A percentile compares a stretch with the other conserved stretches of the same genome.
Evolutionary conservation across 2,113 vertebrate species (phyloP).

Genomic region (Ahaetulla prasina): DNA sequence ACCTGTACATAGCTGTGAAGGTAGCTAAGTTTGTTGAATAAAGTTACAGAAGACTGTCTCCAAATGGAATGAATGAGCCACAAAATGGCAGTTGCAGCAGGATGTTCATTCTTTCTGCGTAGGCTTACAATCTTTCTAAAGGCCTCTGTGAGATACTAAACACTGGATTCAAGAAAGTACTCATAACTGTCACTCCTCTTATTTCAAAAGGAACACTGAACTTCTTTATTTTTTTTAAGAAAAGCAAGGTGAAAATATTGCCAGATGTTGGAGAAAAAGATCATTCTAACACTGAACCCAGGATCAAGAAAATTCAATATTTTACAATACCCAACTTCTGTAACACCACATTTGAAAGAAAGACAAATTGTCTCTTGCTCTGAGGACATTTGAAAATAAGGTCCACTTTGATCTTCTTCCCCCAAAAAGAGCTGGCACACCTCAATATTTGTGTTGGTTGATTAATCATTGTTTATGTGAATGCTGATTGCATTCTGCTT

Average conservation of each 20-base stretch:
- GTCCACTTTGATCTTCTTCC: not conserved
- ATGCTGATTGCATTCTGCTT: not conserved
- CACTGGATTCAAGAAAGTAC: not conserved
- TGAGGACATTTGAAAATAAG: not conserved
- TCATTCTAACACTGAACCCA: not conserved
- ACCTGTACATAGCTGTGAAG: not conserved
- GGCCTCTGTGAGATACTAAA: not conserved
- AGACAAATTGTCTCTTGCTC: not conserved
- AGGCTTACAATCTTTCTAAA: not conserved
- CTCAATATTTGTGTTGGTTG: not conserved
- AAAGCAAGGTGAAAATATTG: not conserved
- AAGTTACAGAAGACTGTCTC: not conserved
- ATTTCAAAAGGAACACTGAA: not conserved
- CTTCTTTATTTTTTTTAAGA: not conserved
- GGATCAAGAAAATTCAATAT: not conserved
- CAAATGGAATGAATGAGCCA: not conserved
- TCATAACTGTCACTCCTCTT: not conserved
- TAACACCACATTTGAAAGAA: not conserved
- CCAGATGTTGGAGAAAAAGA: not conserved
- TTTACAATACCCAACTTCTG: not conserved
- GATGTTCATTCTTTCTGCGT: not conserved
- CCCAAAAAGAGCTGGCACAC: not conserved
- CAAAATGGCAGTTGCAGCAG: not conserved
- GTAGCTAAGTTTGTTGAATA: not conserved
- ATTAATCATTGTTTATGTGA: not conserved